Conservation (phyloP, 2,888 invertebrate genomes). For the Euproctis similis region DNA sequence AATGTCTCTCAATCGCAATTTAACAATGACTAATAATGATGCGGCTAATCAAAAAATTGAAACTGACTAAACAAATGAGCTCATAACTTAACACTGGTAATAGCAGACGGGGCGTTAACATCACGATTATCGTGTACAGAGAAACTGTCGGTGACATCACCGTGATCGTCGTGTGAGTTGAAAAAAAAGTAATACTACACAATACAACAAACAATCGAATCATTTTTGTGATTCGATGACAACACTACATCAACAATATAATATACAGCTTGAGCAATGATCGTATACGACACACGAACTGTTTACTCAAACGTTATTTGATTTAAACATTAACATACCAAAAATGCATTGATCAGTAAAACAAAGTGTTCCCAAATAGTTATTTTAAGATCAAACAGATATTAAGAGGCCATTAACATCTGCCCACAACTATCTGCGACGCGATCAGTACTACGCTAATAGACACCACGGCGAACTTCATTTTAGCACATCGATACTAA, state of each 20-base stretch:
- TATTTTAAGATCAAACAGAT: slow-evolving; percentile 57
- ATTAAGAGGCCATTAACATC: slow-evolving; percentile 57
- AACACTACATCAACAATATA: slow-evolving; percentile 45
- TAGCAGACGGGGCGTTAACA: slow-evolving; percentile 54
- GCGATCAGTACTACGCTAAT: slow-evolving; percentile 57
- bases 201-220: slow-evolving; percentile 45
- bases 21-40: slow-evolving; percentile 45
- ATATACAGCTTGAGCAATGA: slow-evolving; percentile 51
- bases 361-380: slow-evolving; percentile 55
- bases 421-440: slow-evolving; percentile 49
- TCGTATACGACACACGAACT: slow-evolving; percentile 36
- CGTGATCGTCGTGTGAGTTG: slow-evolving; percentile 44
- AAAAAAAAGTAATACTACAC: slow-evolving; percentile 49
- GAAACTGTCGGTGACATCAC: slow-evolving; percentile 62
- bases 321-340: slow-evolving; percentile 47
- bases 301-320: slow-evolving; percentile 40
- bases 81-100: slow-evolving; percentile 55
- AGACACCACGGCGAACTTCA: slow-evolving; percentile 44
- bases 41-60: slow-evolving; percentile 38
- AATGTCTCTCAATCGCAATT: slow-evolving; percentile 47
- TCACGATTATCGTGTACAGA: slow-evolving; percentile 60
- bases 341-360: slow-evolving; percentile 59
- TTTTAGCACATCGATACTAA: slow-evolving; percentile 67
- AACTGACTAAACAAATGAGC: slow-evolving; percentile 50
- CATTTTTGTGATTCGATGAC: slow-evolving; percentile 59